phyloP scores from a whole-genome alignment of 2,113 vertebrate genomes.

The Phalacrocorax pelagicus region DNA sequence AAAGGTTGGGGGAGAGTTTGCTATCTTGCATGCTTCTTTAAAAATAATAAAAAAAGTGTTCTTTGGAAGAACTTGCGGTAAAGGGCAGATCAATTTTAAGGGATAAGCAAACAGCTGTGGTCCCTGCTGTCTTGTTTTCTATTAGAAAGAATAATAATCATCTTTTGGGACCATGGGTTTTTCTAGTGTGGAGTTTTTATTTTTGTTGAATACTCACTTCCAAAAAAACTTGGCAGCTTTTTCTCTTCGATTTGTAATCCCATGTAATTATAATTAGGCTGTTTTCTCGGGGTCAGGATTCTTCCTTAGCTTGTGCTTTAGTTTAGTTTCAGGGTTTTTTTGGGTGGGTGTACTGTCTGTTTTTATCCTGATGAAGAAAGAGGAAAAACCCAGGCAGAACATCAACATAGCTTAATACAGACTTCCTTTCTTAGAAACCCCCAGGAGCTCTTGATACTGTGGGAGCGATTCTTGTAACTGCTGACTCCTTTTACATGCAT shows the following conservation, averaged over 20 bases:
- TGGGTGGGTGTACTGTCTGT: background rate
- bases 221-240: background rate
- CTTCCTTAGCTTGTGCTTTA: background rate
- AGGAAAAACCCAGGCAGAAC: background rate
- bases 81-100: conserved; percentile 66
- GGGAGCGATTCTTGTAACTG: background rate
- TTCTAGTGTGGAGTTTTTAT: background rate
- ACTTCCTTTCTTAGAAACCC: background rate
- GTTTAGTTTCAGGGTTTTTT: background rate
- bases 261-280: conserved; percentile 2
- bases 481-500: background rate
- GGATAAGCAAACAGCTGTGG: conserved; percentile 61
- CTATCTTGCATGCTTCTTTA: conserved; percentile 4
- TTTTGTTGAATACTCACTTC: background rate
- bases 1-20: background rate
- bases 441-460: background rate
- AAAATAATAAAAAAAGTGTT: conserved; percentile 27
- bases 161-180: background rate
- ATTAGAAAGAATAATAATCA: conserved; percentile 28
- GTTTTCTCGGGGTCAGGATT: background rate
- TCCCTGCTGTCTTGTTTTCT: conserved; percentile 58
- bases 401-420: background rate
- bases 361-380: background rate
- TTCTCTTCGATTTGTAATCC: conserved; percentile 5
- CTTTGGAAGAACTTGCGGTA: conserved; percentile 20